Evolutionary conservation across 2,113 vertebrate genomes (phyloP).

Genomic region (Alectura lathami): DNA sequence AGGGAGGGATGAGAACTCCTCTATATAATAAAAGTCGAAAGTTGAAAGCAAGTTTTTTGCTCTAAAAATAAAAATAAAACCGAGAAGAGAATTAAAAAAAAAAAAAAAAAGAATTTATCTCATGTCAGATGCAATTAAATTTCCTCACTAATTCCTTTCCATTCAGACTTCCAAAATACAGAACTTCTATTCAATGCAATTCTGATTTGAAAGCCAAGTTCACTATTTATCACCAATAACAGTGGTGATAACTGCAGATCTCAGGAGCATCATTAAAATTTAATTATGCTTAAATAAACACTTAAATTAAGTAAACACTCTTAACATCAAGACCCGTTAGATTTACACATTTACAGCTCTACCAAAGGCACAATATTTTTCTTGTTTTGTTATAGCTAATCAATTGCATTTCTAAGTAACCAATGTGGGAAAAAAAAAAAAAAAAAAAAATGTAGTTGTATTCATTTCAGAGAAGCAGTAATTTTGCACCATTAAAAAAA

Average conservation of each 20-base stretch:
- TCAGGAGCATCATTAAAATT: background rate
- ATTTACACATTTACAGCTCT: background rate
- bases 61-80: background rate
- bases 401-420: background rate
- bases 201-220: background rate
- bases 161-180: background rate
- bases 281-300: background rate
- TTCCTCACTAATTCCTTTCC: background rate
- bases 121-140: background rate
- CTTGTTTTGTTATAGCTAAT: background rate
- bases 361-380: background rate
- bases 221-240: background rate
- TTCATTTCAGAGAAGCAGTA: background rate
- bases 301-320: background rate
- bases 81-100: background rate
- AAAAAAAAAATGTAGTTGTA: background rate
- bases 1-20: background rate
- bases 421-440: background rate
- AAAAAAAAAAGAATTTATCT: background rate
- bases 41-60: background rate
- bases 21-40: background rate
- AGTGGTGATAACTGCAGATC: background rate
- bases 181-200: background rate
- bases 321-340: background rate
- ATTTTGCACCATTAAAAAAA: background rate